phyloP scores from a whole-genome alignment of 37 sponge, comb jelly and placozoan species.

The Eunapius fragilis region DNA sequence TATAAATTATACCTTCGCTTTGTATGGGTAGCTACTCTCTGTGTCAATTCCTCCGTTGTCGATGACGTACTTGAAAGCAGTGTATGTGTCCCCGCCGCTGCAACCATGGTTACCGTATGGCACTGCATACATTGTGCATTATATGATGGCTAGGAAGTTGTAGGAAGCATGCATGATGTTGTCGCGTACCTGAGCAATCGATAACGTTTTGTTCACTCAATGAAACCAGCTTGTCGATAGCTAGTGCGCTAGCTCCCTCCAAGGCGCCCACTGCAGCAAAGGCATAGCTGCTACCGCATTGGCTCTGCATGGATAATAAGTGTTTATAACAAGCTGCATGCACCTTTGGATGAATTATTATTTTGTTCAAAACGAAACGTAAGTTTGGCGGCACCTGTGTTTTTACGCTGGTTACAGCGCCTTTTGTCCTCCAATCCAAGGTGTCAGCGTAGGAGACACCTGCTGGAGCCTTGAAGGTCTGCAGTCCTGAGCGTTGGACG shows the following conservation, averaged over 20 bases:
- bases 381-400: slow-evolving; percentile 60
- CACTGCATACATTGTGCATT: slow-evolving; percentile 2
- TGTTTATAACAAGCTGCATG: not conserved
- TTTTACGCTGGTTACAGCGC: slow-evolving; percentile 74
- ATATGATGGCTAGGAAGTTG: not conserved
- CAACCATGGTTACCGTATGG: slow-evolving; percentile 78
- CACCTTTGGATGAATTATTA: not conserved
- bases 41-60: slow-evolving; percentile 35
- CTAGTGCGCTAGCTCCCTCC: slow-evolving; percentile 70
- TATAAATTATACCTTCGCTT: slow-evolving; percentile 38
- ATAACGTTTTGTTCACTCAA: slow-evolving; percentile 75
- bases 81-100: slow-evolving; percentile 59
- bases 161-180: not conserved
- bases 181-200: slow-evolving; percentile 57
- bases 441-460: slow-evolving; percentile 29
- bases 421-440: slow-evolving; percentile 86
- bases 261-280: slow-evolving; percentile 88
- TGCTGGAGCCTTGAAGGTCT: slow-evolving; percentile 4
- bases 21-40: slow-evolving; percentile 34
- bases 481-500: slow-evolving; percentile 10
- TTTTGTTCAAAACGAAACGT: too few relatives aligned
- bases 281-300: slow-evolving; percentile 94
- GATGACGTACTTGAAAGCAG: slow-evolving; percentile 49
- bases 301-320: slow-evolving; percentile 20
- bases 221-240: slow-evolving; percentile 48